Evolutionary conservation across 2,797 vertebrate genomes (phyloP), one percentile per base, ranked within the genome.

Genomic region (Silurus lanzhouensis): DNA sequence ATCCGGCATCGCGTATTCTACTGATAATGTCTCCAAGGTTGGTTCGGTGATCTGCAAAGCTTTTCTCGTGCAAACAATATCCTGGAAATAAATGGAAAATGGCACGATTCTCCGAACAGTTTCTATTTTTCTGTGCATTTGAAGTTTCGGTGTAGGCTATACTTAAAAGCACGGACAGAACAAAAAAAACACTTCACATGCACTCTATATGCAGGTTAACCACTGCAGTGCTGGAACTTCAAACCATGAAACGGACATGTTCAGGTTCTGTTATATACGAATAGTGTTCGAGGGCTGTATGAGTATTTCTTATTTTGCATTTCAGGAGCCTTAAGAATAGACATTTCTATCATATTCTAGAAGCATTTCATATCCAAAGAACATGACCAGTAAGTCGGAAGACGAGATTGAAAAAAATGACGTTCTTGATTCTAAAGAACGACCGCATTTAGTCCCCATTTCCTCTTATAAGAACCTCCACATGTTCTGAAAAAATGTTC

Each of bases 61-160:
- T 31, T 81, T 81, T 17, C 48, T 38, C n/a, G 14, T 57, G 25
- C 63, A 55, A 81, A 81, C 27, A 55, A 67, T 81, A 55, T 38
- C 46, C 15, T 67, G 22, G 20, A 38, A 68, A 81, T 67, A 57
- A 57, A 68, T 81, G 22, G 64, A 52, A 57, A 57, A 68, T 81
- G 22, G 64, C 63, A 67, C n/a, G 64, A 67, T 52, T 25, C 9
- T 31, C 3, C 12, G 25, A 31, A 27, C 25, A 38, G 9, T 22
- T 52, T 57, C n/a, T 10, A 38, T 57, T 31, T 31, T 82, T 82
- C 12, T 38, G 22, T 38, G 14, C 19, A 20, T n/a, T 68, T 82
- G 27, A 67, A 31, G 7, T 55, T 1, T 58, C 68, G 20, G 6
- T 70, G 52, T 55, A 57, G 25, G 66, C 48, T 64, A 10, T 64